A percentile compares a stretch with the other conserved stretches of the same genome.
Evolutionary conservation across 1,140 invertebrate genomes (phyloP).

Genomic region (Luehdorfia chinensis): DNA sequence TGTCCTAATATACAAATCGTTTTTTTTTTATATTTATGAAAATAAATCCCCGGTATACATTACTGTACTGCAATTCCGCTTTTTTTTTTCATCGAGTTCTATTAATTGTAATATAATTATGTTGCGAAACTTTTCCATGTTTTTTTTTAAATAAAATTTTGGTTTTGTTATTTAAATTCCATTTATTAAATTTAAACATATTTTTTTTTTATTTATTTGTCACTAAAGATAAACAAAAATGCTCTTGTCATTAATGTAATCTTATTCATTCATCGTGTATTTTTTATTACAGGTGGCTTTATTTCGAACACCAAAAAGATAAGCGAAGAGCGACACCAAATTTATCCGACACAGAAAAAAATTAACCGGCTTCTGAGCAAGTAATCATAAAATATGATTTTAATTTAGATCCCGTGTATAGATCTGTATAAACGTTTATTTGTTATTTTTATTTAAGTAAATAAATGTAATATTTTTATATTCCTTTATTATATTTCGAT

Average conservation of each 20-base stretch:
- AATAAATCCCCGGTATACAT: no score
- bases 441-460: neutral
- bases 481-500: neutral
- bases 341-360: neutral
- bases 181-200: no score
- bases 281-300: conserved; percentile 36
- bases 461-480: neutral
- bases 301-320: conserved; percentile 38
- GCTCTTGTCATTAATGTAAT: no score
- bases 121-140: no score
- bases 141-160: no score
- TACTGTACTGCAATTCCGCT: neutral
- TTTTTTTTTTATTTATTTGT: no score
- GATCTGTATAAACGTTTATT: neutral
- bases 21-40: no score
- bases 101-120: no score
- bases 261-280: conserved; percentile 1
- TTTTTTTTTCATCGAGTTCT: no score
- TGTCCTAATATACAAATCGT: no score
- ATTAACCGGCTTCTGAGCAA: neutral
- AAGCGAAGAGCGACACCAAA: conserved; percentile 8
- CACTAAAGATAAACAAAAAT: no score
- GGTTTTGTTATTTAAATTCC: no score
- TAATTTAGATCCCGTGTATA: neutral
- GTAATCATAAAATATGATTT: neutral